Base-by-base conservation (phyloP, 2,888 invertebrate species). In the Coelinius sp. region DNA sequence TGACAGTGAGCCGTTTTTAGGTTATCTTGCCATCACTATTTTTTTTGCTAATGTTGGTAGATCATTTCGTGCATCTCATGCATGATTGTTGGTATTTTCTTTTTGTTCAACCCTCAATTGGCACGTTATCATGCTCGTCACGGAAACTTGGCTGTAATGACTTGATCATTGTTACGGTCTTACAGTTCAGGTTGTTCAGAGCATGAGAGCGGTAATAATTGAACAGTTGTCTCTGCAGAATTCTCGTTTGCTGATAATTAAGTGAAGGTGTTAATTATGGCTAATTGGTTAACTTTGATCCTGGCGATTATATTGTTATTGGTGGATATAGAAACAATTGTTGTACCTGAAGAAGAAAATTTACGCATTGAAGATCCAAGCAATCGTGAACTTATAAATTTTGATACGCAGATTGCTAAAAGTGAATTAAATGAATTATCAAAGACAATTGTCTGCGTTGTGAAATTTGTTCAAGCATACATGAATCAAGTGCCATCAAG, bases 371-470 rank as follows among this genome's bases (percentile, higher is more conserved):
- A 67, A 41, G 25, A 63, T 63, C 44, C 53, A 0, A 27, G 8
- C 10, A 71, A 71, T 68, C 52, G 71, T 53, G 52, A 63, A 8
- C 7, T 68, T 0, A 71, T 71, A 6, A 52, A 62, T 41, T 24
- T 22, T 4, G 22, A 17, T 2, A 52, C 10, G 24, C 31, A 62
- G 0, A 2, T 38, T 2, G 17, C 63, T 14, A n/a, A 17, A 8
- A n/a, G 35, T 0, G 10, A 65, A 0, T 31, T 41, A 0, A 14
- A 67, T 4, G n/a, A 62, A 2, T 44, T 75, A 1, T 41, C 10
- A 0, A n/a, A 35, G 7, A 69, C 73, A 8, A 44, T 77, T 12
- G 62, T 77, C 0, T 83, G 83, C 38, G 24, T 79, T 3, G 8
- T 22, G 5, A 72, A 49, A 3, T 81, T 81, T 63, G 41, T 82